Evolutionary conservation across 2,113 vertebrate species (phyloP).

Genomic region (Hemiprocne comata): DNA sequence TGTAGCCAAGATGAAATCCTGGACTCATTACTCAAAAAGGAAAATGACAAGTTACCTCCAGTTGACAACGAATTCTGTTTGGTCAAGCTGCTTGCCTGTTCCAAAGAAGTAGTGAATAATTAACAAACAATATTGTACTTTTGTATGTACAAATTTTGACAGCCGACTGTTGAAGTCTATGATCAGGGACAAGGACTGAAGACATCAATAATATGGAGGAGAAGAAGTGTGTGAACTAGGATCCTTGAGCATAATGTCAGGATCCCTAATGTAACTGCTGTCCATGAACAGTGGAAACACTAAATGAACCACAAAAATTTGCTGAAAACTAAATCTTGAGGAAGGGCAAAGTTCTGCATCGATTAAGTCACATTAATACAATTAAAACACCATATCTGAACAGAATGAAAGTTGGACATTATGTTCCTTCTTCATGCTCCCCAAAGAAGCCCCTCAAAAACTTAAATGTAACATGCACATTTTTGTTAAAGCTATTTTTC

Average conservation of each 20-base stretch:
- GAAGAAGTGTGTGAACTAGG: neutral
- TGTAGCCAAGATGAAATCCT: conserved; percentile 92
- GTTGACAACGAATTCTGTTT: conserved; percentile 85
- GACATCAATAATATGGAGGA: neutral
- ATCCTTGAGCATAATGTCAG: neutral
- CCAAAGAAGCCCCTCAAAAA: neutral
- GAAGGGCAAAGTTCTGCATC: neutral
- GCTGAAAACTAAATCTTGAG: neutral
- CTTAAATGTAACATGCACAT: neutral
- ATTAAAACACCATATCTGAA: neutral
- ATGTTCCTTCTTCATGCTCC: neutral
- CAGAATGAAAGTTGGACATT: neutral
- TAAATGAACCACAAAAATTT: neutral
- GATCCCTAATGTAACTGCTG: neutral
- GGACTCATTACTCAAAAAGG: conserved; percentile 83
- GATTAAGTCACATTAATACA: neutral
- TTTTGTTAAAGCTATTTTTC: neutral
- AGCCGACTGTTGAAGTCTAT: neutral
- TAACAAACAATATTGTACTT: neutral
- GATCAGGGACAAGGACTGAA: neutral
- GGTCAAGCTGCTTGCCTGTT: conserved; percentile 82
- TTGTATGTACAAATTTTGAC: neutral
- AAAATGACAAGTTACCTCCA: conserved; percentile 78
- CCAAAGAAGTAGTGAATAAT: conserved; percentile 5
- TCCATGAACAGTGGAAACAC: neutral